phyloP scores from a whole-genome alignment of 2,113 vertebrate genomes.

The Bufo bufo region DNA sequence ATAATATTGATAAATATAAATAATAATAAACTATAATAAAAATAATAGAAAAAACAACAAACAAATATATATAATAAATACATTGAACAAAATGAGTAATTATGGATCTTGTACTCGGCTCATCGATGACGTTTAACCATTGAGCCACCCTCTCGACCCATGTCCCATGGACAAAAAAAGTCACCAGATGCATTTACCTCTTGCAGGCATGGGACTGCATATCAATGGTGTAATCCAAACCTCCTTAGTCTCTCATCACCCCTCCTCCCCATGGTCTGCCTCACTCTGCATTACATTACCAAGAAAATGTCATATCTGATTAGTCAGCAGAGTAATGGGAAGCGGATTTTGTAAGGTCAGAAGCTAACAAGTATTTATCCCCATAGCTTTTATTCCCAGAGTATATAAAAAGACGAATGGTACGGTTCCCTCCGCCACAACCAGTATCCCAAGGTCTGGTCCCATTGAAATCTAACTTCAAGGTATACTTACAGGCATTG shows the following conservation, averaged over 20 bases:
- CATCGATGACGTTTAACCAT: conserved; percentile 2
- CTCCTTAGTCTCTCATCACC: neutral
- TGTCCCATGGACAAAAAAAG: neutral
- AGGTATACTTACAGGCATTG: conserved; percentile 95
- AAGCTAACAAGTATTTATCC: conserved; percentile 60
- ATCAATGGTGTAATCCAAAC: conserved; percentile 16
- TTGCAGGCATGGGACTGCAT: conserved; percentile 1
- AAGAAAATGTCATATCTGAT: conserved; percentile 70
- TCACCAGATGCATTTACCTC: conserved; percentile 1
- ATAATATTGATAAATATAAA: no score
- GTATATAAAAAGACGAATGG: conserved; percentile 41
- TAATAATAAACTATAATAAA: neutral
- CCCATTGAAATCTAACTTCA: conserved; percentile 62
- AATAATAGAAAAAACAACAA: neutral
- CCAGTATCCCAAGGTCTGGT: conserved; percentile 40
- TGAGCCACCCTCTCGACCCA: neutral
- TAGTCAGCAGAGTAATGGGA: conserved; percentile 64
- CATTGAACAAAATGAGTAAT: neutral
- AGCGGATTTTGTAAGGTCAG: conserved; percentile 59
- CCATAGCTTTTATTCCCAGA: conserved; percentile 41
- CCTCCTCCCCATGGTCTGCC: conserved; percentile 6
- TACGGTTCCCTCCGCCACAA: neutral
- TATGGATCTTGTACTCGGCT: no score
- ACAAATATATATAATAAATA: neutral
- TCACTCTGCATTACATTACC: conserved; percentile 50